Conservation (phyloP, 2,113 vertebrate species). For the Microtus richardsoni region DNA sequence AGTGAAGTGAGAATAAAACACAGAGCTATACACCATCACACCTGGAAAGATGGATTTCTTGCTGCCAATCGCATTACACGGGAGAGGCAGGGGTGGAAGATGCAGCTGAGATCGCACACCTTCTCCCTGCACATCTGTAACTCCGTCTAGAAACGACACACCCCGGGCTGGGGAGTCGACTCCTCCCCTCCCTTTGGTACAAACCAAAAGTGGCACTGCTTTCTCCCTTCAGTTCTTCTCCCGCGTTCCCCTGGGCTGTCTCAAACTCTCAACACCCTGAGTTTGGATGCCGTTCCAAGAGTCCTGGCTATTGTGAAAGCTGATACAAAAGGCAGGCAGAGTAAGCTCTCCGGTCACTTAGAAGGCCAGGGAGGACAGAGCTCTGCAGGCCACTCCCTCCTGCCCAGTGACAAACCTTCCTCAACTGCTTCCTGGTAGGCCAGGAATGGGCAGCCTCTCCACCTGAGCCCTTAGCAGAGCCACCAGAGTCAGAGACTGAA, state of each 20-base stretch:
- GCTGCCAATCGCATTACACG: conserved; percentile 43
- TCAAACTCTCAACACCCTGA: conserved; percentile 67
- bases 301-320: conserved; percentile 67
- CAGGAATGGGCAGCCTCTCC: conserved; percentile 61
- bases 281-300: conserved; percentile 58
- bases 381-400: conserved; percentile 47
- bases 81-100: conserved; percentile 17
- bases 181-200: neutral
- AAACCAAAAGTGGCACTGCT: neutral
- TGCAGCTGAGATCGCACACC: neutral
- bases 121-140: neutral
- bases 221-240: neutral
- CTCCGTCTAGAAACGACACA: neutral
- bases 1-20: conserved; percentile 49
- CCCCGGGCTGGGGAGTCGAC: fast-evolving
- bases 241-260: conserved; percentile 49
- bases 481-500: neutral
- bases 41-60: conserved; percentile 71
- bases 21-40: conserved; percentile 48
- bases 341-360: conserved; percentile 59
- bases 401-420: conserved; percentile 47
- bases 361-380: conserved; percentile 59
- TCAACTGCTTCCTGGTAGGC: conserved; percentile 60
- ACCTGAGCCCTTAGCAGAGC: neutral
- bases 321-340: conserved; percentile 75